Conservation (phyloP, 2,113 vertebrate genomes). For the Dolichallabes microphthalmus region DNA sequence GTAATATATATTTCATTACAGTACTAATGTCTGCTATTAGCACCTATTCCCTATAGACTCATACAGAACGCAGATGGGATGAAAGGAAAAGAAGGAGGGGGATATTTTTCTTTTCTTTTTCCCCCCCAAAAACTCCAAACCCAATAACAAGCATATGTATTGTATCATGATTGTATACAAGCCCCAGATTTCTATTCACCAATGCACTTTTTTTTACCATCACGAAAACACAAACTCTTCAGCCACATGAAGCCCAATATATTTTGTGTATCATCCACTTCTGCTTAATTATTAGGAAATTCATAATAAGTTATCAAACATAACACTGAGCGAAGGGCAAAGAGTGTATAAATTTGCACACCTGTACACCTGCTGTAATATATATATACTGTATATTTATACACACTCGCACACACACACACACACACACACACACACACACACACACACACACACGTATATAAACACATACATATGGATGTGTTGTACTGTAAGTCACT, state of each 20-base stretch:
- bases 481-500: not conserved
- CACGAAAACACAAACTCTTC: not conserved
- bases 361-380: not conserved
- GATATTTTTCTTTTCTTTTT: not conserved
- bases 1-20: constrained; percentile 85
- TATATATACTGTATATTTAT: not conserved
- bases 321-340: not conserved
- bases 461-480: constrained; percentile 16
- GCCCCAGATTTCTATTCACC: not conserved
- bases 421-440: constrained; percentile 28
- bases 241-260: not conserved
- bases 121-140: not conserved
- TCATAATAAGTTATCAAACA: not conserved
- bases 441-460: constrained; percentile 7
- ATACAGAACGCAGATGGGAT: constrained; percentile 33
- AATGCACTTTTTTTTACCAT: constrained; percentile 15
- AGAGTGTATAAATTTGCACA: not conserved
- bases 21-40: constrained; percentile 83
- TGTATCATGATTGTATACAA: not conserved
- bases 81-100: constrained; percentile 29
- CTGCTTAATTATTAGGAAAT: not conserved
- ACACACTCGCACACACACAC: not conserved
- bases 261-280: not conserved
- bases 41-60: constrained; percentile 72
- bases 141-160: not conserved